Conservation (phyloP, 2,797 vertebrate genomes). For the Halcyon chelicuti region DNA sequence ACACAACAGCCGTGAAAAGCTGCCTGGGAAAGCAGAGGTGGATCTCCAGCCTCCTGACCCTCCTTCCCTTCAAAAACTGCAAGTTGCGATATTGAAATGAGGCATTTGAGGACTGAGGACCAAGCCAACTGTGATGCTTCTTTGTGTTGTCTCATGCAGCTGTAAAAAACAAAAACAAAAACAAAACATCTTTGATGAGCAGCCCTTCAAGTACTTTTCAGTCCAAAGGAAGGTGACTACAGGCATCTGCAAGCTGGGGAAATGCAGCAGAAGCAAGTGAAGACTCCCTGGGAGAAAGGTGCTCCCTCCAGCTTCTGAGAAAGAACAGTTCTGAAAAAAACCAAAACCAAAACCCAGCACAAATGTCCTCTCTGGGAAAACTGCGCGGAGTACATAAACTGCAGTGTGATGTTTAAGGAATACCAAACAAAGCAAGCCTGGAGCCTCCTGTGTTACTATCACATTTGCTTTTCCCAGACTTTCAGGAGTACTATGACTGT, state of each 20-base stretch:
- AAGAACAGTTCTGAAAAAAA: neutral
- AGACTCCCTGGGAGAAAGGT: rapidly evolving
- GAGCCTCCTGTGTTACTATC: neutral
- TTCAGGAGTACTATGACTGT: rapidly evolving
- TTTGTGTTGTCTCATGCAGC: neutral
- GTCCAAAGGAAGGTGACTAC: neutral
- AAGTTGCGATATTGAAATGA: rapidly evolving
- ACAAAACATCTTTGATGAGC: rapidly evolving
- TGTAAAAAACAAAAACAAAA: neutral
- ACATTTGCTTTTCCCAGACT: neutral
- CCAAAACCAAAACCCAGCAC: neutral
- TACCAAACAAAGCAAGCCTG: neutral
- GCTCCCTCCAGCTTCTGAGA: neutral
- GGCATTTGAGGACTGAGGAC: neutral
- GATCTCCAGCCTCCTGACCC: neutral
- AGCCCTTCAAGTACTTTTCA: neutral
- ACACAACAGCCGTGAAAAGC: neutral
- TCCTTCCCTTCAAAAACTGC: neutral
- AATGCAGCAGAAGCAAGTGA: neutral
- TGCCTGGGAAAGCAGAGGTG: neutral
- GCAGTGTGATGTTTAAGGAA: neutral
- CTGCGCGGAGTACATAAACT: neutral
- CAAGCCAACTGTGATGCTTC: neutral
- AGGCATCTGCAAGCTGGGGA: neutral
- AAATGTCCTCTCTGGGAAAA: neutral